These are phyloP conservation scores for Cryptoblepharus egeriae DNA, from an alignment of 2,797 vertebrate genomes.

Conservation along the genomic window DNA sequence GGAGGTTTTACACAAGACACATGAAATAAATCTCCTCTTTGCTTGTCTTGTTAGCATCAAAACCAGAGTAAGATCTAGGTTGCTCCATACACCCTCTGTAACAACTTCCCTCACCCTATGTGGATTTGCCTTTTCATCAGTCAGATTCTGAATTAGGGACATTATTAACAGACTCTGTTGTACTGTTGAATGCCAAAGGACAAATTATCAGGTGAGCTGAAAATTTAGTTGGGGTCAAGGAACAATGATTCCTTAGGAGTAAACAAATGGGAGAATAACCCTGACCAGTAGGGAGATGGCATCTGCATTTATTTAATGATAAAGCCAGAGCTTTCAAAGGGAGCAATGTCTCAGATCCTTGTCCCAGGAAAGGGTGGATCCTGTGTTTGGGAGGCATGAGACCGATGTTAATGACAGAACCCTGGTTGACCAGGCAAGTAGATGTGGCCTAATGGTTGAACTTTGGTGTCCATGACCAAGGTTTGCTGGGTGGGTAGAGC, in stretches of 20 bases:
- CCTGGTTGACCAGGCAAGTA: too few species aligned
- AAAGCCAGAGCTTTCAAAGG: too few species aligned
- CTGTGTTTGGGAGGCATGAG: too few species aligned
- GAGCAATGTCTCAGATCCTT: too few species aligned
- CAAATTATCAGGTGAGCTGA: background rate
- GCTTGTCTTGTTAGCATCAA: background rate
- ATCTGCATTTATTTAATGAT: background rate
- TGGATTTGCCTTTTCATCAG: background rate
- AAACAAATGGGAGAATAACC: too few species aligned
- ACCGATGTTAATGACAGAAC: too few species aligned
- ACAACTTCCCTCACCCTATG: background rate
- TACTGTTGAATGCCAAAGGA: background rate
- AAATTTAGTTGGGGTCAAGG: background rate
- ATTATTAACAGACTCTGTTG: background rate
- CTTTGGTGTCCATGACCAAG: too few species aligned
- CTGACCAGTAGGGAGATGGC: background rate
- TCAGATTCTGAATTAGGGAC: background rate
- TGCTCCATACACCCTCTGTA: background rate
- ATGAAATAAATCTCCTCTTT: background rate
- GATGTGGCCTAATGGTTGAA: too few species aligned
- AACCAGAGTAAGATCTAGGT: background rate
- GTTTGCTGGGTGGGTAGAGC: too few species aligned
- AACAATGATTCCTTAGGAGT: background rate
- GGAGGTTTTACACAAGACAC: background rate
- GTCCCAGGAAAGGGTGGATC: too few species aligned